These are phyloP conservation scores for Notiomystis cincta DNA, from an alignment of 2,113 vertebrate genomes.

Conservation along the genomic window DNA sequence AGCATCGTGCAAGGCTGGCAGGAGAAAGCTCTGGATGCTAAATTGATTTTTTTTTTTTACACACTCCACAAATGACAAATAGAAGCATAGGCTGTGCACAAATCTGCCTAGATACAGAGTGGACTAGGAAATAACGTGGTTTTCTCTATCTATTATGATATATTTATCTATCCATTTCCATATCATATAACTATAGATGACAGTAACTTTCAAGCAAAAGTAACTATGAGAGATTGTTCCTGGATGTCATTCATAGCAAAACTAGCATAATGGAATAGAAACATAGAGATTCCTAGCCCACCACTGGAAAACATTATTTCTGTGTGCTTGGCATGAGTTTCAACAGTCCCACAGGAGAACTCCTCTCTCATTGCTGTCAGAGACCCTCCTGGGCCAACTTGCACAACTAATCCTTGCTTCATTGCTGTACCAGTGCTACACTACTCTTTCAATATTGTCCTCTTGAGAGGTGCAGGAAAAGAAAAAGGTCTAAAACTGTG, in stretches of 20 bases:
- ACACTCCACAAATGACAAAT: not conserved
- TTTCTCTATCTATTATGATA: not conserved
- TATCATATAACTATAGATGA: not conserved
- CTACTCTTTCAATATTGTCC: not conserved
- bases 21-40: not conserved
- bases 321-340: not conserved
- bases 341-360: not conserved
- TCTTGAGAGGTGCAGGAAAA: not conserved
- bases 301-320: not conserved
- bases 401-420: not conserved
- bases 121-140: not conserved
- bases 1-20: not conserved
- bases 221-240: not conserved
- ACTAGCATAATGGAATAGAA: not conserved
- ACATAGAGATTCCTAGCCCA: not conserved
- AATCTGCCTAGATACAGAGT: not conserved
- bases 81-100: not conserved
- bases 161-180: not conserved
- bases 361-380: not conserved
- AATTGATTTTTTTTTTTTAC: not conserved
- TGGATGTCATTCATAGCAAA: not conserved
- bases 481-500: not conserved
- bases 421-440: not conserved
- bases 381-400: not conserved
- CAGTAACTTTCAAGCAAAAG: not conserved